A percentile compares a stretch with the other conserved stretches of the same genome.
Conservation (phyloP, 2,888 invertebrate species). For the Cylindroiulus punctatus region DNA sequence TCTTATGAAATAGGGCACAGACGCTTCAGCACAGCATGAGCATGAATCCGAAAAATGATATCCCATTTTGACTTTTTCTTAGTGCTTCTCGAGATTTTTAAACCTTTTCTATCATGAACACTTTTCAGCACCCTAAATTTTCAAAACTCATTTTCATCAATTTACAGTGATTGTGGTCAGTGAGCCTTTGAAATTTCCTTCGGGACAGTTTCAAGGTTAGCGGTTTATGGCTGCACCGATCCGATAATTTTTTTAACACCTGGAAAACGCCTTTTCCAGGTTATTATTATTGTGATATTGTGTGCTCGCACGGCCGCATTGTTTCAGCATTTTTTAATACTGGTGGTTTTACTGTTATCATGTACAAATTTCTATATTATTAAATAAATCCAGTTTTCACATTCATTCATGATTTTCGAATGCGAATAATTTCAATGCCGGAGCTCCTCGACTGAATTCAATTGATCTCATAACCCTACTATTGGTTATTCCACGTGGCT, state of each 20-base stretch:
- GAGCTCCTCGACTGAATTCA: too few relatives aligned
- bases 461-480: too few relatives aligned
- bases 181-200: background rate
- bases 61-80: background rate
- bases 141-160: background rate
- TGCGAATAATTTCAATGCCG: slow-evolving; percentile 11
- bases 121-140: background rate
- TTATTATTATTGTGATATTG: background rate
- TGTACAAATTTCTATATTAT: slow-evolving; percentile 50
- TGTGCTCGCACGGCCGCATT: background rate
- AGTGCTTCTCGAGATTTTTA: background rate
- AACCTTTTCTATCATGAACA: background rate
- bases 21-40: background rate
- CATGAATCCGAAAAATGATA: background rate
- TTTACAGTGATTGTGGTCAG: background rate
- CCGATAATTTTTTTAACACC: too few relatives aligned
- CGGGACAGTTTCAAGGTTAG: too few relatives aligned
- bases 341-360: background rate
- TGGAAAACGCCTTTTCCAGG: background rate
- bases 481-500: too few relatives aligned
- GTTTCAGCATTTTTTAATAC: background rate
- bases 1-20: background rate
- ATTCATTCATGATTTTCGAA: background rate
- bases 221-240: too few relatives aligned
- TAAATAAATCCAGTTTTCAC: slow-evolving; percentile 29